Percentiles rank a stretch among this genome's conserved stretches.
phyloP scores from a whole-genome alignment of 2,113 vertebrate species.

The Etheostoma spectabile region DNA sequence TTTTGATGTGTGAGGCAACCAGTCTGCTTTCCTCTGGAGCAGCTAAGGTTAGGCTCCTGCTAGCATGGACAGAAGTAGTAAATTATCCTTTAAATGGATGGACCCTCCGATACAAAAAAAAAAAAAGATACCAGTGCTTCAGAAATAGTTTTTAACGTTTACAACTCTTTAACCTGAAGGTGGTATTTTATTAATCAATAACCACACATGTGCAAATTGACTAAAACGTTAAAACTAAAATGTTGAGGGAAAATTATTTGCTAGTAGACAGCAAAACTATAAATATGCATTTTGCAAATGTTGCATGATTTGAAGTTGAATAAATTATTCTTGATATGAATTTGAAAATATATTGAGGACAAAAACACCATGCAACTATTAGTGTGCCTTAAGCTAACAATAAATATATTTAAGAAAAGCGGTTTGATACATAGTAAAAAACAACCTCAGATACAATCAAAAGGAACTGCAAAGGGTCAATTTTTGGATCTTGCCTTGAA shows the following conservation, averaged over 20 bases:
- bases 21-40: slow-evolving; percentile 38
- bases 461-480: background rate
- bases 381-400: background rate
- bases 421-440: background rate
- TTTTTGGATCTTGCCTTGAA: too few species aligned
- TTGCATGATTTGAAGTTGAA: background rate
- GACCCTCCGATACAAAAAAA: background rate
- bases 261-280: background rate
- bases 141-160: background rate
- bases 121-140: background rate
- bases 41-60: slow-evolving; percentile 47
- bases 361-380: background rate
- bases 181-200: background rate
- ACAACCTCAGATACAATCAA: background rate
- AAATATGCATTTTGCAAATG: background rate
- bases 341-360: background rate
- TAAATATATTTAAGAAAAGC: background rate
- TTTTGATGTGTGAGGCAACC: slow-evolving; percentile 63
- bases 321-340: background rate
- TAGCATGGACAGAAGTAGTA: background rate
- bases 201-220: background rate
- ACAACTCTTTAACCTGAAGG: background rate
- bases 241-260: background rate
- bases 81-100: background rate
- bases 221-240: background rate